Evolutionary conservation across 2,113 vertebrate genomes (phyloP).

Genomic region (Chauna torquata): DNA sequence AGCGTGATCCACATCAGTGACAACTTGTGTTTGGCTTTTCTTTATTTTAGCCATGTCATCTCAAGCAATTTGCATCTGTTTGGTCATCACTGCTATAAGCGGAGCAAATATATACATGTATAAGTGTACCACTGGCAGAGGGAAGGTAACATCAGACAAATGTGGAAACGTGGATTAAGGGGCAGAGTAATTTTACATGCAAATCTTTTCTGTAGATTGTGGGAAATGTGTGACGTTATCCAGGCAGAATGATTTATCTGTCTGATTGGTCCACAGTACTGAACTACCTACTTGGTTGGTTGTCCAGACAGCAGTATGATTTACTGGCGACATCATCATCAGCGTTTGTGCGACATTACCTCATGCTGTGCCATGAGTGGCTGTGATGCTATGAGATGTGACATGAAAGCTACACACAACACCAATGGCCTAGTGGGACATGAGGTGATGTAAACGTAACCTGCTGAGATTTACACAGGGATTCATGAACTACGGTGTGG

Average conservation of each 20-base stretch:
- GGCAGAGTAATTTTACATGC: neutral
- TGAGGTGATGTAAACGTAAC: neutral
- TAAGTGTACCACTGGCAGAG: neutral
- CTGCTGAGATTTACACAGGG: neutral
- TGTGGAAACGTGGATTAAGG: neutral
- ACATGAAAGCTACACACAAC: neutral
- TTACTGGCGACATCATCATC: neutral
- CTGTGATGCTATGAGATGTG: neutral
- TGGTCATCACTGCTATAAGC: neutral
- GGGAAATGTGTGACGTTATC: neutral
- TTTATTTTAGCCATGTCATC: neutral
- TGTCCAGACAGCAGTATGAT: neutral
- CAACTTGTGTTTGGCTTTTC: neutral
- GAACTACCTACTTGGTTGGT: neutral
- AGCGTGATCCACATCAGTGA: neutral
- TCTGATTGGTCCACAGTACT: neutral
- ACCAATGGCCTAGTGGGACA: neutral
- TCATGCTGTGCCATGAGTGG: neutral
- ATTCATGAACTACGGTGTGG: neutral
- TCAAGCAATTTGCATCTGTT: neutral
- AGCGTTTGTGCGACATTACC: neutral
- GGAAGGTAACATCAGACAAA: neutral
- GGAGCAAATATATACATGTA: neutral
- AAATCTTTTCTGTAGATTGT: neutral
- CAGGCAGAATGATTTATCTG: neutral